phyloP scores from a whole-genome alignment of 2,888 invertebrate genomes.

The Campopleginae sp. region DNA sequence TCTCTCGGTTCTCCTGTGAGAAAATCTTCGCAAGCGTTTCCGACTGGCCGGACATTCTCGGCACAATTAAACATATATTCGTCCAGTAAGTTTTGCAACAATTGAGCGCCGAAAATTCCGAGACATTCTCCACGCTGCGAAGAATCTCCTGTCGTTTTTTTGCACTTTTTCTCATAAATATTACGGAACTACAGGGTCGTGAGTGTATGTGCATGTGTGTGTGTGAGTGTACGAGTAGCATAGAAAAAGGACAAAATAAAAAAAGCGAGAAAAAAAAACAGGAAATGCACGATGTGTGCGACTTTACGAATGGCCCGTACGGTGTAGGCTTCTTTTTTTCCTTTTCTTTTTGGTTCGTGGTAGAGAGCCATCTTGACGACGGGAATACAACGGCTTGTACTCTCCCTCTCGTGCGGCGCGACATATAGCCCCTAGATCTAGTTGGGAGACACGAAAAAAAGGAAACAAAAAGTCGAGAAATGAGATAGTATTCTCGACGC shows the following conservation, averaged over 20 bases:
- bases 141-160: constrained; percentile 7
- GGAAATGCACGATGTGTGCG: constrained; percentile 54
- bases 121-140: constrained; percentile 15
- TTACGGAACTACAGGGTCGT: constrained; percentile 28
- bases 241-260: constrained; percentile 3
- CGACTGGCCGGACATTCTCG: constrained; percentile 5
- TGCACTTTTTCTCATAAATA: constrained; percentile 23
- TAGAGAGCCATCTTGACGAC: constrained; percentile 78
- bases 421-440: constrained; percentile 45
- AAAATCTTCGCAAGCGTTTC: constrained; percentile 29
- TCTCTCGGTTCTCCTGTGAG: constrained; percentile 35
- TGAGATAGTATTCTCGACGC: constrained; percentile 21
- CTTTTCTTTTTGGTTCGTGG: constrained; percentile 52
- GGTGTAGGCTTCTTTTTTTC: constrained; percentile 25
- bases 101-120: constrained; percentile 29
- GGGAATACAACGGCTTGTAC: constrained; percentile 74
- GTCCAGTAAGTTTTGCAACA: constrained; percentile 44
- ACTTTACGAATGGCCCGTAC: constrained; percentile 41
- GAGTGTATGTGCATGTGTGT: constrained; percentile 12
- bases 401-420: constrained; percentile 60
- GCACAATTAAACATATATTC: neutral
- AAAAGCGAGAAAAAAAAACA: constrained; percentile 37
- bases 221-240: constrained; percentile 14
- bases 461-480: constrained; percentile 12
- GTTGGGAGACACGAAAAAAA: constrained; percentile 27